These are phyloP conservation scores for Drosophila melanosoma DNA, from an alignment of 2,888 invertebrate species.

Conservation along the genomic window DNA sequence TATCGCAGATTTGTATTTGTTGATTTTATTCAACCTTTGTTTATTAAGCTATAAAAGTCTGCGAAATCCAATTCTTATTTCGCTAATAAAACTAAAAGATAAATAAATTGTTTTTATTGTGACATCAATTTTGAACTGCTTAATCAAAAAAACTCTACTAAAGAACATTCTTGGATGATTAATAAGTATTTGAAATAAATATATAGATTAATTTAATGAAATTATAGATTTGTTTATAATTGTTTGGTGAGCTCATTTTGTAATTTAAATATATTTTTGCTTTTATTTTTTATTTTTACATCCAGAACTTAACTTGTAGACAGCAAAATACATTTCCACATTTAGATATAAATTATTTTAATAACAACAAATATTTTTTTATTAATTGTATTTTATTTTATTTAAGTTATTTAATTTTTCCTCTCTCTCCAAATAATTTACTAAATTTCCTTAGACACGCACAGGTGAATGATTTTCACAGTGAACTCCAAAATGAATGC, in stretches of 20 bases:
- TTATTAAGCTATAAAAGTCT: neutral
- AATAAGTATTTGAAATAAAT: neutral
- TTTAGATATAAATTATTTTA: neutral
- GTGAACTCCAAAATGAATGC: slow-evolving; percentile 30
- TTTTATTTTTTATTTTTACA: neutral
- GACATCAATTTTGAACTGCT: neutral
- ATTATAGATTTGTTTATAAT: neutral
- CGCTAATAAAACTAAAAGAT: neutral
- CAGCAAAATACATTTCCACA: neutral
- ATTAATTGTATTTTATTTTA: neutral
- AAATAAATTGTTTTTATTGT: neutral
- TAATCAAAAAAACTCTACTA: neutral
- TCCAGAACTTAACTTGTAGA: neutral
- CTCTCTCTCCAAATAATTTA: neutral
- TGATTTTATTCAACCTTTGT: neutral
- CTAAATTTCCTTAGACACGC: no score
- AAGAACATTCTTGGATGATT: neutral
- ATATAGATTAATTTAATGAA: neutral
- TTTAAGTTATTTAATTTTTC: neutral
- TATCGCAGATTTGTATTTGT: neutral
- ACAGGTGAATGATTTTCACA: slow-evolving; percentile 47
- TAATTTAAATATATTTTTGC: neutral
- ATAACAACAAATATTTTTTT: neutral
- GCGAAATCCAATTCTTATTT: neutral
- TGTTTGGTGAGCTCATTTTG: neutral